Percentiles rank a stretch among this genome's conserved stretches.
Conservation (phyloP, 2,888 invertebrate species). For the Cantharis flavilabris region DNA sequence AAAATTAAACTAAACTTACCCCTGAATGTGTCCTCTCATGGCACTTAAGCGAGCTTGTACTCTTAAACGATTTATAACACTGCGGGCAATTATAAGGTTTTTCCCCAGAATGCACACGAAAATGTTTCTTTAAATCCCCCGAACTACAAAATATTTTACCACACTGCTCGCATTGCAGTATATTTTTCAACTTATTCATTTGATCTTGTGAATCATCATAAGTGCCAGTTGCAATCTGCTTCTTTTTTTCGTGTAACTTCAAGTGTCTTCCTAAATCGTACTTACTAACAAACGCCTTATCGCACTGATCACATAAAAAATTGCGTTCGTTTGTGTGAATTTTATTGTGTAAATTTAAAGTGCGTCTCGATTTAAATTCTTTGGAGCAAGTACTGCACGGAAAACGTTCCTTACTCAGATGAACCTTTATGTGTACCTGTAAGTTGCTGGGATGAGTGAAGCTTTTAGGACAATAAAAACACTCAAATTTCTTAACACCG, state of each 20-base stretch:
- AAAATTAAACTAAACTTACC: slow-evolving; percentile 5
- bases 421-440: slow-evolving; percentile 35
- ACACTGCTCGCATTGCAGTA: slow-evolving; percentile 36
- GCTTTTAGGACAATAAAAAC: slow-evolving; percentile 36
- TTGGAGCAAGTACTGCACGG: slow-evolving; percentile 35
- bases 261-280: slow-evolving; percentile 36
- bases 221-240: slow-evolving; percentile 29
- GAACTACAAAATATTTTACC: slow-evolving; percentile 34
- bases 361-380: slow-evolving; percentile 35
- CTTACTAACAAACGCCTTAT: slow-evolving; percentile 37
- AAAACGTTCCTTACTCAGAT: slow-evolving; percentile 31
- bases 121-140: slow-evolving; percentile 35
- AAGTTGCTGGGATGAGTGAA: slow-evolving; percentile 37
- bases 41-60: slow-evolving; percentile 33
- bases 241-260: slow-evolving; percentile 35
- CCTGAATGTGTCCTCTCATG: slow-evolving; percentile 36
- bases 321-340: slow-evolving; percentile 37
- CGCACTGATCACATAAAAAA: slow-evolving; percentile 37
- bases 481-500: slow-evolving; percentile 31
- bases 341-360: slow-evolving; percentile 34
- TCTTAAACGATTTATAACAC: slow-evolving; percentile 36
- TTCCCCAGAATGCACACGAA: slow-evolving; percentile 33
- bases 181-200: slow-evolving; percentile 27
- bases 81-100: slow-evolving; percentile 33
- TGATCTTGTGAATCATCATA: slow-evolving; percentile 33